These are phyloP conservation scores for Drepanosiphum platanoidis DNA, from an alignment of 2,888 invertebrate genomes.

Conservation along the genomic window DNA sequence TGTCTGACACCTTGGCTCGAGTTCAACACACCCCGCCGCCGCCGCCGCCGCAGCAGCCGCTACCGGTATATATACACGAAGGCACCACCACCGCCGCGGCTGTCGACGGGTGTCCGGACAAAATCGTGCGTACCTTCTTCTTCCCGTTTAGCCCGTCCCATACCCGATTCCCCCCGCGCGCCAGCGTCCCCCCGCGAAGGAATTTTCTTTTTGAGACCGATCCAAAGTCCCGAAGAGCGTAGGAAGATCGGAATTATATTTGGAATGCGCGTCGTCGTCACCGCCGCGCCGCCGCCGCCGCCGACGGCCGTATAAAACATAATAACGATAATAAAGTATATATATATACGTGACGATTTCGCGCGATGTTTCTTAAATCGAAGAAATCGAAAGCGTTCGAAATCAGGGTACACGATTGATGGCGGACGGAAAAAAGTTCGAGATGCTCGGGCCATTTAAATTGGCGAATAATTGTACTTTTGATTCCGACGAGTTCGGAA, in stretches of 20 bases:
- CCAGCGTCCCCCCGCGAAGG: conserved; percentile 11
- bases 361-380: too few species aligned
- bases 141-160: background rate
- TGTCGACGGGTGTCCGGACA: conserved; percentile 19
- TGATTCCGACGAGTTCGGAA: too few species aligned
- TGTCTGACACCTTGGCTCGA: conserved; percentile 56
- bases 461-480: too few species aligned
- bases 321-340: too few species aligned
- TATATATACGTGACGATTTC: conserved; percentile 26
- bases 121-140: background rate
- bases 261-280: conserved; percentile 62
- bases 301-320: background rate
- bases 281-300: conserved; percentile 46
- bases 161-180: background rate
- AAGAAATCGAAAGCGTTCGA: too few species aligned
- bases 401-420: background rate
- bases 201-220: conserved; percentile 63
- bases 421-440: background rate
- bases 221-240: conserved; percentile 63
- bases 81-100: background rate
- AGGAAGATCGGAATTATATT: conserved; percentile 64
- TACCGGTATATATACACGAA: background rate
- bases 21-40: conserved; percentile 47
- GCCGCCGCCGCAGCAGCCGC: background rate
- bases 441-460: too few species aligned